phyloP scores from a whole-genome alignment of 2,797 vertebrate species.

The Hydrophis major region DNA sequence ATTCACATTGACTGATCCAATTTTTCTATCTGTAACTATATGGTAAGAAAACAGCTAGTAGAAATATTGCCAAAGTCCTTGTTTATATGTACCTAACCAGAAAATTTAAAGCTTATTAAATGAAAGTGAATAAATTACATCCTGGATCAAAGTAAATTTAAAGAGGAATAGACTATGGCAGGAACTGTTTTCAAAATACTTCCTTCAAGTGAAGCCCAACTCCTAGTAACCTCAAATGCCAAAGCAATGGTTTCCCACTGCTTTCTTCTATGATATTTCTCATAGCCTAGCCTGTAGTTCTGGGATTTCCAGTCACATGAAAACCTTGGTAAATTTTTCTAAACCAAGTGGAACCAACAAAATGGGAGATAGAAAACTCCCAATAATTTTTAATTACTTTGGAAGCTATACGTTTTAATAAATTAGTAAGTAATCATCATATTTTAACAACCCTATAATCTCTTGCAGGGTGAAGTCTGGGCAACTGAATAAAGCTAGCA shows the following conservation, averaged over 20 bases:
- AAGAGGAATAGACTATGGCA: not conserved
- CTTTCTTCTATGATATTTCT: not conserved
- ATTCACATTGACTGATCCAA: not conserved
- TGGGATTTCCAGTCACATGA: not conserved
- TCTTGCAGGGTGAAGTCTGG: too few species aligned
- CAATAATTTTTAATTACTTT: not conserved
- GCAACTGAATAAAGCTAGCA: too few species aligned
- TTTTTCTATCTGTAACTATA: constrained; percentile 1
- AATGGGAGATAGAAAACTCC: not conserved
- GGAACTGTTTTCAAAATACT: not conserved
- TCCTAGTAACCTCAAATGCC: not conserved
- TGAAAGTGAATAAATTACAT: not conserved
- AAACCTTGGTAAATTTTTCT: not conserved
- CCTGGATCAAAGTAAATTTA: not conserved
- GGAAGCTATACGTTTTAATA: not conserved
- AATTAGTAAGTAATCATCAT: not conserved
- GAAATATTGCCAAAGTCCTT: not conserved
- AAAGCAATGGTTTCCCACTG: not conserved
- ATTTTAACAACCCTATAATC: too few species aligned
- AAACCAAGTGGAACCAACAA: not conserved
- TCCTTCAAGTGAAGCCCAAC: not conserved
- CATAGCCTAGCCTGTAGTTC: not conserved
- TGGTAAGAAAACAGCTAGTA: not conserved
- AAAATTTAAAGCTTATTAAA: not conserved
- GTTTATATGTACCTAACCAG: not conserved